phyloP scores from a whole-genome alignment of 2,797 vertebrate species.

The Novumbra hubbsi region DNA sequence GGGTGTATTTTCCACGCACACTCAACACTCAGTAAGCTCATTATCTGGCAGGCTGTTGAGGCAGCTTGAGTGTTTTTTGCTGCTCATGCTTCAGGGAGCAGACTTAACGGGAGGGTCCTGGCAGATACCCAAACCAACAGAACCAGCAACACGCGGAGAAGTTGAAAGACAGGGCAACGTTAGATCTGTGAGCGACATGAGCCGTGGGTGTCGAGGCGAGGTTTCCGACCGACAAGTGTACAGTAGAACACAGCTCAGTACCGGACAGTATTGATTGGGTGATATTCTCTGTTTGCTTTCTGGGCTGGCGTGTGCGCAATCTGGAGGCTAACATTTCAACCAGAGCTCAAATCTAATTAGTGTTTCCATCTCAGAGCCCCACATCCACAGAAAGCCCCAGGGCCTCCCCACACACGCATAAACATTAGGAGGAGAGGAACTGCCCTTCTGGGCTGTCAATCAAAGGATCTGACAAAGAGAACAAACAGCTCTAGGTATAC shows the following conservation, averaged over 20 bases:
- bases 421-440: constrained; percentile 8
- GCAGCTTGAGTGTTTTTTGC: constrained; percentile 67
- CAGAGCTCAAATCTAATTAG: constrained; percentile 34
- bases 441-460: constrained; percentile 32
- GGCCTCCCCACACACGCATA: constrained; percentile 6
- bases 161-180: constrained; percentile 14
- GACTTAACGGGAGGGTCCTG: constrained; percentile 56
- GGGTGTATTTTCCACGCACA: constrained; percentile 4
- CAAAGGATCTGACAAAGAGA: constrained; percentile 21
- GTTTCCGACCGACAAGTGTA: neutral
- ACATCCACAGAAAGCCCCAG: constrained; percentile 20
- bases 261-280: constrained; percentile 13
- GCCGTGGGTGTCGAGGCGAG: neutral
- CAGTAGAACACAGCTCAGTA: neutral
- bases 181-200: constrained; percentile 14
- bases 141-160: constrained; percentile 3
- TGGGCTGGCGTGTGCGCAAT: neutral
- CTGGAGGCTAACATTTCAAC: constrained; percentile 30
- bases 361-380: constrained; percentile 34
- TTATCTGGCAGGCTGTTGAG: constrained; percentile 67
- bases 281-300: constrained; percentile 6
- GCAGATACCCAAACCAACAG: constrained; percentile 23
- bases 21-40: constrained; percentile 53
- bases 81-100: constrained; percentile 62
- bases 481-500: constrained; percentile 23